Conservation (phyloP, 2,888 invertebrate genomes). For the Ectemnius lituratus region DNA sequence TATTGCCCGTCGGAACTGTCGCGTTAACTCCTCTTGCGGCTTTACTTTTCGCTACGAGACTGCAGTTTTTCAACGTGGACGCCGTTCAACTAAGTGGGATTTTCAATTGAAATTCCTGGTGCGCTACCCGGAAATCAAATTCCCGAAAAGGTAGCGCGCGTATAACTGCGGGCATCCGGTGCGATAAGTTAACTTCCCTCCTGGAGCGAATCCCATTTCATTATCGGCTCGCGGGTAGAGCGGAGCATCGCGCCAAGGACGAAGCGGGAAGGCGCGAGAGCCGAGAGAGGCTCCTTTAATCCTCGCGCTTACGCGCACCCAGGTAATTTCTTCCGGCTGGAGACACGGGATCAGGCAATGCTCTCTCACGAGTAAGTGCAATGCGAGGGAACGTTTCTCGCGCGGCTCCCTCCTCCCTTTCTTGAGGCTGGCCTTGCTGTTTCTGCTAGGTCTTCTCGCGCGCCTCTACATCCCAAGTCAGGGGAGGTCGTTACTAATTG, state of each 20-base stretch:
- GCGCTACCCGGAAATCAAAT: no score
- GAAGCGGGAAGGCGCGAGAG: no score
- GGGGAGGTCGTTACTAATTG: constrained; percentile 61
- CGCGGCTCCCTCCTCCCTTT: constrained; percentile 33
- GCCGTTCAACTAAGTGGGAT: constrained; percentile 18
- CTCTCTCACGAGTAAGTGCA: constrained; percentile 49
- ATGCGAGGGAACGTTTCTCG: constrained; percentile 46
- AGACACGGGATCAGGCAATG: constrained; percentile 54
- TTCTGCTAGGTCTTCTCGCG: constrained; percentile 22
- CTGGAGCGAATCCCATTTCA: constrained; percentile 29
- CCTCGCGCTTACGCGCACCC: constrained; percentile 31
- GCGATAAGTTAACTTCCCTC: constrained; percentile 12
- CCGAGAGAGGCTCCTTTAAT: constrained; percentile 25
- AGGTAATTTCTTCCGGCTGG: constrained; percentile 44
- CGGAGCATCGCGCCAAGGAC: no score
- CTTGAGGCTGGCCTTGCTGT: no score
- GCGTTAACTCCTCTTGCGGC: no score
- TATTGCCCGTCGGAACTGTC: neutral
- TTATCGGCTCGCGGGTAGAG: constrained; percentile 12
- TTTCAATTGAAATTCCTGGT: neutral
- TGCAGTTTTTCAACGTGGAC: constrained; percentile 10
- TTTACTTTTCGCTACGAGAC: no score
- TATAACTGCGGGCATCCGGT: neutral
- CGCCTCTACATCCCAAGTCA: constrained; percentile 32
- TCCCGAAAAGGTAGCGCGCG: no score